These are phyloP conservation scores for Ernsta delagoae DNA, from an alignment of 2,888 invertebrate species.

Conservation along the genomic window DNA sequence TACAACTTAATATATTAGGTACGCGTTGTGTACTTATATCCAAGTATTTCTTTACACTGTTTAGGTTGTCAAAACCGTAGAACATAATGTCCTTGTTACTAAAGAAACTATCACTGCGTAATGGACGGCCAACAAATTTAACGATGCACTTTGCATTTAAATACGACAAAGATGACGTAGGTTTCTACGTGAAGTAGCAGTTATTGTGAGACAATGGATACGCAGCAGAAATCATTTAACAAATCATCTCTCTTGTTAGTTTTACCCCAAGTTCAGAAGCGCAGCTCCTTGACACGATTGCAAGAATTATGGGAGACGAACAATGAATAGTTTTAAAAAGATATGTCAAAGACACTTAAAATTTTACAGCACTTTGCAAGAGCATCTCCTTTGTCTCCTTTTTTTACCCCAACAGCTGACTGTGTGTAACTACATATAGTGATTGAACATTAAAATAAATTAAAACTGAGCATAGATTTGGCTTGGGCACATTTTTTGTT, in stretches of 20 bases:
- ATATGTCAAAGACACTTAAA: no score
- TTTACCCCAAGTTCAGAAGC: constrained; percentile 41
- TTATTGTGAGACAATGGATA: constrained; percentile 38
- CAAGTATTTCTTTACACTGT: neutral
- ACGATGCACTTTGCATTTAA: constrained; percentile 31
- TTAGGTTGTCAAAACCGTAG: neutral
- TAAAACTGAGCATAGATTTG: no score
- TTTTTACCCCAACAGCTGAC: no score
- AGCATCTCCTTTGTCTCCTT: no score
- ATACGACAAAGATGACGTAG: no score
- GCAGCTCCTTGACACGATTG: constrained; percentile 38
- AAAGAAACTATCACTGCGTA: constrained; percentile 10
- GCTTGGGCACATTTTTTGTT: no score
- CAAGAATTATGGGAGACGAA: constrained; percentile 29
- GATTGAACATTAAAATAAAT: no score
- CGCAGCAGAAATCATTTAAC: constrained; percentile 42
- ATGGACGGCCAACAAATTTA: constrained; percentile 23
- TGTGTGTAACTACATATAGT: no score
- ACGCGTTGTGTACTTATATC: no score
- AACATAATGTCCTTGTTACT: constrained; percentile 5
- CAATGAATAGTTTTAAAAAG: constrained; percentile 3
- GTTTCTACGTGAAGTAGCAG: constrained; percentile 24
- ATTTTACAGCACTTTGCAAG: no score
- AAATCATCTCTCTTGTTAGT: constrained; percentile 44
- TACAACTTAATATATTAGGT: no score